These are phyloP conservation scores for Orthosia incerta DNA, from an alignment of 2,888 invertebrate species.

Conservation along the genomic window DNA sequence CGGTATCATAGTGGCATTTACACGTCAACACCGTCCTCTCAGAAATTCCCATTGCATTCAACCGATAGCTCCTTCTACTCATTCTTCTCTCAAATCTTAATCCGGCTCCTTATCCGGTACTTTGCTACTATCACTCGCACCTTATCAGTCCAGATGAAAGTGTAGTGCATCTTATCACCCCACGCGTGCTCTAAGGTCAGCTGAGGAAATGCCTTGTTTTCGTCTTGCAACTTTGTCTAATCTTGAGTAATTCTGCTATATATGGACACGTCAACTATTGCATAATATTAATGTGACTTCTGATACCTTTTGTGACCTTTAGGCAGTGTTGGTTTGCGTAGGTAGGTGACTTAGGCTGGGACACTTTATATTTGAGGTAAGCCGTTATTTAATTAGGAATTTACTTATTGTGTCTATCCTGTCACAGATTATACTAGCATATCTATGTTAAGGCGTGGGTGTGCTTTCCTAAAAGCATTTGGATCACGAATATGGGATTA, in stretches of 20 bases:
- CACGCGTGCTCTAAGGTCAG: constrained; percentile 35
- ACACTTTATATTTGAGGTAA: neutral
- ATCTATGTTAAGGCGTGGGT: too few relatives aligned
- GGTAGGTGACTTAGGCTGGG: neutral
- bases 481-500: neutral
- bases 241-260: constrained; percentile 23
- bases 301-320: constrained; percentile 17
- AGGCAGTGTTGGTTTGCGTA: constrained; percentile 1
- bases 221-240: constrained; percentile 23
- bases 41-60: neutral
- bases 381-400: neutral
- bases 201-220: constrained; percentile 19
- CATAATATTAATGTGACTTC: constrained; percentile 14
- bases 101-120: constrained; percentile 8
- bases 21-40: too few relatives aligned
- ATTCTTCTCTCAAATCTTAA: constrained; percentile 1
- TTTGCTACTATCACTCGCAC: neutral
- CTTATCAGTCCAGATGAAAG: constrained; percentile 8
- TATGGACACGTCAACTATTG: constrained; percentile 9
- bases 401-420: neutral
- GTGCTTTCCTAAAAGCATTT: neutral
- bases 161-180: constrained; percentile 26
- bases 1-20: too few relatives aligned
- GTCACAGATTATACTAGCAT: too few relatives aligned
- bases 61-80: neutral